phyloP scores from a whole-genome alignment of 2,888 invertebrate genomes.

The Tillus elongatus region DNA sequence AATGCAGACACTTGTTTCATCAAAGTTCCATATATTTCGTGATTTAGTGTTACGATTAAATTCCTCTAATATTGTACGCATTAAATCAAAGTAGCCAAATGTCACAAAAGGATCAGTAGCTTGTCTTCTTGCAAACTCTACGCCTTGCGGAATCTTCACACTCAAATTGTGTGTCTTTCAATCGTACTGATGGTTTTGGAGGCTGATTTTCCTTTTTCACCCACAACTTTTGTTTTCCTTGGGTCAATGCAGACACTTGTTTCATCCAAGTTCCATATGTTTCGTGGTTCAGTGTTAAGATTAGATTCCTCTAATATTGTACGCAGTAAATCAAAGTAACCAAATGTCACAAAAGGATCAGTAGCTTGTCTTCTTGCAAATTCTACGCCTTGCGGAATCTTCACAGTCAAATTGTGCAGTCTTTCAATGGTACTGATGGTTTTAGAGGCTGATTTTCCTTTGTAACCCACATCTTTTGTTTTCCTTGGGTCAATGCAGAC shows the following conservation, averaged over 20 bases:
- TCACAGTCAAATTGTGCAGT: too few species aligned
- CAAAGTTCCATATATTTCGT: slow-evolving; percentile 7
- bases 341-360: slow-evolving; percentile 3
- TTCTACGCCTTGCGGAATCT: too few species aligned
- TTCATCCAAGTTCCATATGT: slow-evolving; percentile 12
- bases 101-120: too few species aligned
- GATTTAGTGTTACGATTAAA: background rate
- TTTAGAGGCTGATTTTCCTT: slow-evolving; percentile 15
- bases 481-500: slow-evolving; percentile 17
- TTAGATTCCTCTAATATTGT: background rate
- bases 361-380: too few species aligned
- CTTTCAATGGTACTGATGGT: slow-evolving; percentile 23
- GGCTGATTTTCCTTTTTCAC: slow-evolving; percentile 13
- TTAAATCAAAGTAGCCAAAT: background rate
- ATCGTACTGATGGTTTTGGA: slow-evolving; percentile 22
- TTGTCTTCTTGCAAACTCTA: too few species aligned
- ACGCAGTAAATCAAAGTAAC: background rate
- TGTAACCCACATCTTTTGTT: slow-evolving; percentile 19
- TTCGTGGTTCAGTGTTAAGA: background rate
- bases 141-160: too few species aligned
- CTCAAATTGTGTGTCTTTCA: too few species aligned
- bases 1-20: slow-evolving; percentile 15
- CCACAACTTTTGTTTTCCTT: slow-evolving; percentile 20
- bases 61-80: background rate
- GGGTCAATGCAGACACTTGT: slow-evolving; percentile 17